A percentile compares a stretch with the other conserved stretches of the same genome.
Conservation (phyloP, 2,113 vertebrate genomes). For the Etheostoma cragini region DNA sequence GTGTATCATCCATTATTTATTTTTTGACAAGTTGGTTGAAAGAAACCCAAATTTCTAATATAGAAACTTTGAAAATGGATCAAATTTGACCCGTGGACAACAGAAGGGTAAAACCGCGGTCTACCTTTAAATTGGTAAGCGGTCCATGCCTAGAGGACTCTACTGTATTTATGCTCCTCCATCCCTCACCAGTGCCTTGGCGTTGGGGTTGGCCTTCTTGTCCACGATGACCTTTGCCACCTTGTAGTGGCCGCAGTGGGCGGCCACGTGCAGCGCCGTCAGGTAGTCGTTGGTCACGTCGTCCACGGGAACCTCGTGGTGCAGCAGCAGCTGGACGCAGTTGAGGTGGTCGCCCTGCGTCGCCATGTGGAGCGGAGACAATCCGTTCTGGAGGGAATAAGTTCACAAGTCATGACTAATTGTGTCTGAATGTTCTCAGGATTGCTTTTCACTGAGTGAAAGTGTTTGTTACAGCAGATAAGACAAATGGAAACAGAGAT, state of each 20-base stretch:
- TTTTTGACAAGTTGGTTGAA: too few species aligned
- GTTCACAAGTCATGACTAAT: background rate
- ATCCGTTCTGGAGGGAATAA: constrained; percentile 84
- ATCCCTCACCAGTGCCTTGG: constrained; percentile 94
- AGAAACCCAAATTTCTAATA: too few species aligned
- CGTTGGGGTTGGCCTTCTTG: constrained; percentile 98
- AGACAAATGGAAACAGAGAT: too few species aligned
- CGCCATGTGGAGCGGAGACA: constrained; percentile 97
- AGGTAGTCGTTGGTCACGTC: constrained; percentile 98
- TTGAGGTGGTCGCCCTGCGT: constrained; percentile 98
- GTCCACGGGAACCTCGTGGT: constrained; percentile 96
- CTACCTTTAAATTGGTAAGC: too few species aligned
- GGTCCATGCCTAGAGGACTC: too few species aligned
- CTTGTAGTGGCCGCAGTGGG: constrained; percentile 99
- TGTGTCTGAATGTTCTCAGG: background rate
- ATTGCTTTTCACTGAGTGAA: background rate
- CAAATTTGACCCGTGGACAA: too few species aligned
- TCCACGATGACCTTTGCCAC: constrained; percentile 99
- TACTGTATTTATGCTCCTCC: background rate
- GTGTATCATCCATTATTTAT: too few species aligned
- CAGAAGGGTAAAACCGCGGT: too few species aligned
- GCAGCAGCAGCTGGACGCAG: constrained; percentile 96
- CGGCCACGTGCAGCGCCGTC: constrained; percentile 96
- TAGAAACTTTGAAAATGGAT: too few species aligned
- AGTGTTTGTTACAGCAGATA: background rate